A percentile compares a stretch with the other conserved stretches of the same genome.
These are phyloP conservation scores for Ephialtes manifestator DNA, from an alignment of 2,888 invertebrate genomes.

Conservation along the genomic window DNA sequence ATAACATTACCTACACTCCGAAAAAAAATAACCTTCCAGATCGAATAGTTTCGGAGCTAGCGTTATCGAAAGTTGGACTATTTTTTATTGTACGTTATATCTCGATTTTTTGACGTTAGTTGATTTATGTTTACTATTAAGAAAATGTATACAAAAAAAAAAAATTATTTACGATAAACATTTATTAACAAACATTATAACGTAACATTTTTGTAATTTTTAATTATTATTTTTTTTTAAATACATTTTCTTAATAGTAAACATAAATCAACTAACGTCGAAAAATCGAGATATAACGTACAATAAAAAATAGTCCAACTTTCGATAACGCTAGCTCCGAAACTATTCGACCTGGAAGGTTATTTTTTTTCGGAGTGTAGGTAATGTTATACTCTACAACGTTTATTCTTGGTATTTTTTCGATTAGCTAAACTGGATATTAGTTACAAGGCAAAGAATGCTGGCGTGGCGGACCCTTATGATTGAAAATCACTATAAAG, in stretches of 20 bases:
- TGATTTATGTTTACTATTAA: conserved; percentile 5
- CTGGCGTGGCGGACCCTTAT: no score
- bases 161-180: no score
- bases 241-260: conserved; percentile 5
- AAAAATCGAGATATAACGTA: background rate
- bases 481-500: no score
- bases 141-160: no score
- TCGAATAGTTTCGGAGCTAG: background rate
- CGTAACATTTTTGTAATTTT: no score
- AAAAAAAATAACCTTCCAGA: background rate
- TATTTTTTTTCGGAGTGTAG: no score
- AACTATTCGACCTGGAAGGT: no score
- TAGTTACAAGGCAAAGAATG: no score
- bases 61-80: background rate
- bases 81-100: background rate
- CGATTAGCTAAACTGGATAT: no score
- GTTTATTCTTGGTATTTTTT: no score
- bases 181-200: no score
- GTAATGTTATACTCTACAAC: no score
- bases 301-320: background rate
- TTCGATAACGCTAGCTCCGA: background rate
- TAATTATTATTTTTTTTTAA: background rate
- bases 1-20: background rate
- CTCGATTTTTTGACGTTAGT: background rate
- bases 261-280: background rate